Percentiles rank a stretch among this genome's conserved stretches.
phyloP scores from a whole-genome alignment of 2,888 invertebrate genomes.

The Selenia dentaria region DNA sequence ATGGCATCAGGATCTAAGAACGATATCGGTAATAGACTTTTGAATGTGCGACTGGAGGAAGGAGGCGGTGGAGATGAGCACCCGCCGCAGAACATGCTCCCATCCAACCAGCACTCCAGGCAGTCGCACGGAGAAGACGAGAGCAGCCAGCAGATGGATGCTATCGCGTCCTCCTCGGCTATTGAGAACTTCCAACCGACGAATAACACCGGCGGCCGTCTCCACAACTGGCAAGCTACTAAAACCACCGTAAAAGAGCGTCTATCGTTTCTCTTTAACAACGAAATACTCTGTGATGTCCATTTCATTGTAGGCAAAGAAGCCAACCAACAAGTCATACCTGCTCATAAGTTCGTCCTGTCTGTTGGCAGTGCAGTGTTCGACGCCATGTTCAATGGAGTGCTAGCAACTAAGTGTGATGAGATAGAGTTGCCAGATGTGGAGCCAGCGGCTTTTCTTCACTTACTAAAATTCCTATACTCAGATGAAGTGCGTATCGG shows the following conservation, averaged over 20 bases:
- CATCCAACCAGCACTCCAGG: slow-evolving; percentile 72
- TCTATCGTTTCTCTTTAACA: slow-evolving; percentile 85
- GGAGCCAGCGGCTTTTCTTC: slow-evolving; percentile 92
- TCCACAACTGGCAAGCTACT: slow-evolving; percentile 89
- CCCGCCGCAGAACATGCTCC: slow-evolving; percentile 80
- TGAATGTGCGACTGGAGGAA: slow-evolving; percentile 67
- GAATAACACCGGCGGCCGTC: slow-evolving; percentile 71
- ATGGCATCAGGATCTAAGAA: slow-evolving; percentile 78
- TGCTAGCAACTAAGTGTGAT: slow-evolving; percentile 87
- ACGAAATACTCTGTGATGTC: slow-evolving; percentile 86
- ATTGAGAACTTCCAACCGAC: slow-evolving; percentile 71
- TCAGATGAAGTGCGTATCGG: slow-evolving; percentile 93
- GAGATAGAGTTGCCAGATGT: slow-evolving; percentile 93
- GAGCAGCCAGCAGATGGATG: slow-evolving; percentile 53
- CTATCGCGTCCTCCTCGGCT: slow-evolving; percentile 58
- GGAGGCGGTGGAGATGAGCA: slow-evolving; percentile 60
- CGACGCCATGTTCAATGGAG: slow-evolving; percentile 94
- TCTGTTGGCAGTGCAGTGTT: slow-evolving; percentile 94
- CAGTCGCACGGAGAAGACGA: slow-evolving; percentile 67
- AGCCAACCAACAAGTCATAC: slow-evolving; percentile 87
- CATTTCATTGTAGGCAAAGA: slow-evolving; percentile 92
- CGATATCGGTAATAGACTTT: slow-evolving; percentile 68
- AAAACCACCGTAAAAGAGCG: slow-evolving; percentile 91
- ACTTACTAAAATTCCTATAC: slow-evolving; percentile 89
- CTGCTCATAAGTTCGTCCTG: slow-evolving; percentile 92